These are phyloP conservation scores for Oligia strigilis DNA, from an alignment of 2,888 invertebrate species.

Conservation along the genomic window DNA sequence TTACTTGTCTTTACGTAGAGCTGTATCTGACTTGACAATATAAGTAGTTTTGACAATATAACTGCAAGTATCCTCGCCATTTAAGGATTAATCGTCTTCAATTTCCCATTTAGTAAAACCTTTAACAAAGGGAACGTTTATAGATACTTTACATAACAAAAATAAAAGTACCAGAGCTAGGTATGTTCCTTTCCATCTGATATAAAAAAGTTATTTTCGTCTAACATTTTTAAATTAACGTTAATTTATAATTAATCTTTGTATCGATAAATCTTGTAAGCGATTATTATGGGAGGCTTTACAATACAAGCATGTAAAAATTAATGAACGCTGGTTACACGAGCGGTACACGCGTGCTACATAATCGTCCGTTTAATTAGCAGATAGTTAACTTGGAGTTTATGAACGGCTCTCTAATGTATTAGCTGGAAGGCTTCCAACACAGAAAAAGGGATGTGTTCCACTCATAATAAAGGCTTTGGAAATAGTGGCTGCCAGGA, in stretches of 20 bases:
- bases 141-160: slow-evolving; percentile 14
- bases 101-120: slow-evolving; percentile 36
- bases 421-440: slow-evolving; percentile 56
- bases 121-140: slow-evolving; percentile 23
- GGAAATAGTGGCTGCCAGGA: slow-evolving; percentile 8
- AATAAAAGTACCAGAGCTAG: background rate
- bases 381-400: slow-evolving; percentile 56
- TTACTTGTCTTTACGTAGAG: slow-evolving; percentile 28
- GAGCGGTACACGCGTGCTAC: slow-evolving; percentile 70
- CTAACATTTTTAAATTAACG: slow-evolving; percentile 57
- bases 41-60: slow-evolving; percentile 56
- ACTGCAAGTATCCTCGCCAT: slow-evolving; percentile 44
- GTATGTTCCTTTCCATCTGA: slow-evolving; percentile 9
- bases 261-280: slow-evolving; percentile 51
- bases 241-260: slow-evolving; percentile 56
- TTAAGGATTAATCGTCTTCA: slow-evolving; percentile 44
- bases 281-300: slow-evolving; percentile 44
- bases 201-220: slow-evolving; percentile 50
- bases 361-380: slow-evolving; percentile 73
- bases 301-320: slow-evolving; percentile 65
- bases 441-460: slow-evolving; percentile 25
- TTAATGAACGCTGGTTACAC: slow-evolving; percentile 72
- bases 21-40: slow-evolving; percentile 41
- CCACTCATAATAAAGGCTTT: slow-evolving; percentile 34
- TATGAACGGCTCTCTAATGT: slow-evolving; percentile 51